phyloP scores from a whole-genome alignment of 2,113 vertebrate species.

The Grantiella picta region DNA sequence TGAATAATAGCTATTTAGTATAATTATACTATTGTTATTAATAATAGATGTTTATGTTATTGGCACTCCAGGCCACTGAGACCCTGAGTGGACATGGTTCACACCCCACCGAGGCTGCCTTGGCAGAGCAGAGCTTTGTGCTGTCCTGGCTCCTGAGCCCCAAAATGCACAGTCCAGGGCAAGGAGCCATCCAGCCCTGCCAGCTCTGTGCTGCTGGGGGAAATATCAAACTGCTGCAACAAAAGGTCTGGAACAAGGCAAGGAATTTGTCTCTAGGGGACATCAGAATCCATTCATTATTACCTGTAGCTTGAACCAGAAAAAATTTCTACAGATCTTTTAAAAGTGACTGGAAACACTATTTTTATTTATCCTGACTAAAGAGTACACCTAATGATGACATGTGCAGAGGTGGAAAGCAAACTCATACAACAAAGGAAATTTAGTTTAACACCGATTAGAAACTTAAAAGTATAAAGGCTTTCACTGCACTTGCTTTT shows the following conservation, averaged over 20 bases:
- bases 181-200: background rate
- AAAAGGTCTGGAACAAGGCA: background rate
- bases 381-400: background rate
- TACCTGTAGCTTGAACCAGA: slow-evolving; percentile 1
- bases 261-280: background rate
- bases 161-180: background rate
- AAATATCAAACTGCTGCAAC: background rate
- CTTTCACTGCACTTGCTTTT: background rate
- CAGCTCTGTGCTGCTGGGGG: background rate
- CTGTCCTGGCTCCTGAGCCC: background rate
- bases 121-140: background rate
- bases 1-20: too few species aligned
- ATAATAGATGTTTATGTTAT: too few species aligned
- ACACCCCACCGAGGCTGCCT: background rate
- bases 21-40: too few species aligned
- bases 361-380: background rate
- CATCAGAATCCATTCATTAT: background rate
- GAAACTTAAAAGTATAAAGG: background rate
- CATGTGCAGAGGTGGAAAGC: background rate
- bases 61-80: background rate
- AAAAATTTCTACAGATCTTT: background rate
- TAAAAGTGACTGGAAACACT: background rate
- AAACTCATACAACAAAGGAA: background rate
- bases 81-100: background rate
- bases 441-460: background rate